These are phyloP conservation scores for Paedocypris micromegethes DNA, from an alignment of 2,797 vertebrate genomes.

Conservation along the genomic window DNA sequence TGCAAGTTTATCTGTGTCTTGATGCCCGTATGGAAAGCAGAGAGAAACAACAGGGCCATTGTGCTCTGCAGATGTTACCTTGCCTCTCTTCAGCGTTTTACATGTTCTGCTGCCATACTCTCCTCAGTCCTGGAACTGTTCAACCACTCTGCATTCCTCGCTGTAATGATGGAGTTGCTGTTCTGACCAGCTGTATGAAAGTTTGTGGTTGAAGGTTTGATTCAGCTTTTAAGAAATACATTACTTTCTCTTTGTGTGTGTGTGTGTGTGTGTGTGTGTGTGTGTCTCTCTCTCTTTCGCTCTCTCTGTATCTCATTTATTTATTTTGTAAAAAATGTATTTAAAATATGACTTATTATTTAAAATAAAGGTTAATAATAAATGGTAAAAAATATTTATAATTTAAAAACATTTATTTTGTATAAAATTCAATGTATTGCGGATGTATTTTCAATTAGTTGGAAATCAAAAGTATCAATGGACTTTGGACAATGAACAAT, in stretches of 20 bases:
- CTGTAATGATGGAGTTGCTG: conserved; percentile 32
- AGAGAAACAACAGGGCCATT: conserved; percentile 25
- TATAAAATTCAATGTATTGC: no score
- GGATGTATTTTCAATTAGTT: no score
- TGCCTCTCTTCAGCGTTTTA: conserved; percentile 2
- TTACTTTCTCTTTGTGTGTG: no score
- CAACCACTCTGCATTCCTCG: conserved; percentile 26
- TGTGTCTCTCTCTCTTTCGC: conserved; percentile 12
- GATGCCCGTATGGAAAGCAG: conserved; percentile 25
- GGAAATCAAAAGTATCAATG: no score
- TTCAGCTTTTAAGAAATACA: no score
- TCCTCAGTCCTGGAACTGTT: conserved; percentile 20
- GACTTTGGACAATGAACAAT: no score
- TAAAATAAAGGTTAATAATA: no score
- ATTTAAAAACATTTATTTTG: no score
- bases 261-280: conserved; percentile 6
- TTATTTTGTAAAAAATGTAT: no score
- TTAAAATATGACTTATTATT: no score
- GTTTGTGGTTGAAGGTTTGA: conserved; percentile 17
- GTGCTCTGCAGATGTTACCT: conserved; percentile 28
- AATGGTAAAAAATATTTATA: no score
- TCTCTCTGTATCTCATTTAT: neutral
- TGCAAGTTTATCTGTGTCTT: conserved; percentile 15
- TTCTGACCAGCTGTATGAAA: conserved; percentile 36
- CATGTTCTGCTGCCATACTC: conserved; percentile 27